These are phyloP conservation scores for Pristionchus entomophagus DNA, from an alignment of 2,888 invertebrate species.

Conservation along the genomic window DNA sequence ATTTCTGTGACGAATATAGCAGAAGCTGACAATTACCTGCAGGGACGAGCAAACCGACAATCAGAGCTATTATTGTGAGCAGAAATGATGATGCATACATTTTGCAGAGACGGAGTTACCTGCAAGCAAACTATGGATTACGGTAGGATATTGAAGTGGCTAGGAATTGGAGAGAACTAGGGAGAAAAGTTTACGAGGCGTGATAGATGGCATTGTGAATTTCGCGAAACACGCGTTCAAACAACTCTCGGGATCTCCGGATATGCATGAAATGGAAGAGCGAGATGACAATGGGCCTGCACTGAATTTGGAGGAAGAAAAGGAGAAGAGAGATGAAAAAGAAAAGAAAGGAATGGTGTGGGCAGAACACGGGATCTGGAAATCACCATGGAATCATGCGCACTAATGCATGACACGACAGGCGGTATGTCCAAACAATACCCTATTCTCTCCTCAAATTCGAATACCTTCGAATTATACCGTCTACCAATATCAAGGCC, in stretches of 20 bases:
- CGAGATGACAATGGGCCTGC: not conserved
- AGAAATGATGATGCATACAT: not conserved
- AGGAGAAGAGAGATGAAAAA: not conserved
- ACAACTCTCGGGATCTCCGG: not conserved
- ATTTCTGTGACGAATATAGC: not conserved
- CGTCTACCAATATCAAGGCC: too few species aligned
- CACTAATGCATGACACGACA: too few species aligned
- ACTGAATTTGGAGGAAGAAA: not conserved
- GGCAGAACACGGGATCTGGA: not conserved
- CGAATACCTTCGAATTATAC: too few species aligned
- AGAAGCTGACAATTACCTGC: not conserved
- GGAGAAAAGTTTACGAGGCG: not conserved
- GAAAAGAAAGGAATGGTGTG: not conserved
- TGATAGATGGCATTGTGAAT: not conserved
- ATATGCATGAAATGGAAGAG: slow-evolving; percentile 33
- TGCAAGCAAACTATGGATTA: not conserved
- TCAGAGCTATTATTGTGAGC: not conserved
- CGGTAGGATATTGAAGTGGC: not conserved
- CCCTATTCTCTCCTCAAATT: too few species aligned
- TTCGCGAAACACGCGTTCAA: slow-evolving; percentile 30
- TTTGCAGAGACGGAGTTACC: not conserved
- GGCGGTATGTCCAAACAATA: too few species aligned
- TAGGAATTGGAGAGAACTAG: not conserved
- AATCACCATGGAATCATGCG: not conserved
- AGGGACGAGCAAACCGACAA: not conserved